phyloP scores from a whole-genome alignment of 2,113 vertebrate genomes.

The Pollachius pollachius region DNA sequence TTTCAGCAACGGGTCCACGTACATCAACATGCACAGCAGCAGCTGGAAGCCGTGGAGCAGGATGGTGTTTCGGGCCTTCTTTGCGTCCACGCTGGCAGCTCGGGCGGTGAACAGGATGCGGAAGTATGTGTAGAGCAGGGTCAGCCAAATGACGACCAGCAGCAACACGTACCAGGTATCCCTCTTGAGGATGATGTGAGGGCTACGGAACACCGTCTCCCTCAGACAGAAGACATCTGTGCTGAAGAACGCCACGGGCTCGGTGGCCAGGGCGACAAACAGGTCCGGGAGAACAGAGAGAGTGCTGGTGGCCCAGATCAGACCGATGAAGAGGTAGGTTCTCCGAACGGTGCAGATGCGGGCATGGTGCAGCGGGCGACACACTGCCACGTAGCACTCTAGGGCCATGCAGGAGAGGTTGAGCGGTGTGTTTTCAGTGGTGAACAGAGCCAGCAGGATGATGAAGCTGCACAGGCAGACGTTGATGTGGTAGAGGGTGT shows the following conservation, averaged over 20 bases:
- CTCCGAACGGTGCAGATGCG: slow-evolving; percentile 61
- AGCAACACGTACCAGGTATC: slow-evolving; percentile 34
- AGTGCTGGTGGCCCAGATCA: slow-evolving; percentile 54
- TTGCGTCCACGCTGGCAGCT: slow-evolving; percentile 38
- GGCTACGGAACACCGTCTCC: slow-evolving; percentile 34
- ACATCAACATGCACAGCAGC: slow-evolving; percentile 62
- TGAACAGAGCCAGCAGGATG: slow-evolving; percentile 28
- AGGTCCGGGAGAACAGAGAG: slow-evolving; percentile 55
- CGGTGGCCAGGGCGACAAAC: slow-evolving; percentile 43
- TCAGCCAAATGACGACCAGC: slow-evolving; percentile 53
- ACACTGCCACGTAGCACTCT: slow-evolving; percentile 72
- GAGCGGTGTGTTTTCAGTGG: slow-evolving; percentile 63
- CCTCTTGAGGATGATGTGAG: slow-evolving; percentile 46
- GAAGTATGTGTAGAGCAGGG: slow-evolving; percentile 56
- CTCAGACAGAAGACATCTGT: slow-evolving; percentile 43
- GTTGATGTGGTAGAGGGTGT: slow-evolving; percentile 41
- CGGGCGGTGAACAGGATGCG: slow-evolving; percentile 54
- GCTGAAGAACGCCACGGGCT: slow-evolving; percentile 43
- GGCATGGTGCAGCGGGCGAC: slow-evolving; percentile 60
- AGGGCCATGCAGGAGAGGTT: slow-evolving; percentile 71
- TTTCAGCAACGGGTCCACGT: slow-evolving; percentile 27
- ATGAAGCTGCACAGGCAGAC: slow-evolving; percentile 33
- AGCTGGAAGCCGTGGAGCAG: slow-evolving; percentile 65
- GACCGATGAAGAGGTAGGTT: slow-evolving; percentile 42
- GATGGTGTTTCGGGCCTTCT: slow-evolving; percentile 67